Percentiles rank a stretch among this genome's conserved stretches.
phyloP scores from a whole-genome alignment of 2,113 vertebrate genomes.

The Plecotus auritus region DNA sequence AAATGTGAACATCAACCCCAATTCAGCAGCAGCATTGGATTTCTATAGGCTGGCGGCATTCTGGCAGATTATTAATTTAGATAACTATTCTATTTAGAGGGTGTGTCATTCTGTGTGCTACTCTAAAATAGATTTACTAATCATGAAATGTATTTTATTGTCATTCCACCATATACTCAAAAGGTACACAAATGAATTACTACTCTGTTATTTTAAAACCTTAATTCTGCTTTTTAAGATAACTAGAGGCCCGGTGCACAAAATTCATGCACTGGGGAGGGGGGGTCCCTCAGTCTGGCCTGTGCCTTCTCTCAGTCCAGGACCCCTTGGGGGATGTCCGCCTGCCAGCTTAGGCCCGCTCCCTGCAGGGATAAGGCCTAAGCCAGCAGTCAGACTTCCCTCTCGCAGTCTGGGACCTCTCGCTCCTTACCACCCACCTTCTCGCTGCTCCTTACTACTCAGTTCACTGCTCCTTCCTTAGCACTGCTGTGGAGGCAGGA shows the following conservation, averaged over 20 bases:
- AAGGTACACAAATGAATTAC: not conserved
- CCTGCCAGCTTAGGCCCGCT: too few relatives aligned
- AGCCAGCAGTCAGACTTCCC: too few relatives aligned
- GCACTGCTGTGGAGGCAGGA: accelerated
- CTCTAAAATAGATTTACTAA: not conserved
- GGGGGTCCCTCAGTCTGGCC: too few relatives aligned
- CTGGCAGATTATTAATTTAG: not conserved
- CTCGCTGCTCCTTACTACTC: too few relatives aligned
- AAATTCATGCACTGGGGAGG: too few relatives aligned
- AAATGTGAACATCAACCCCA: not conserved
- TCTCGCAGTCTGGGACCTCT: too few relatives aligned
- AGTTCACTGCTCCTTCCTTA: too few relatives aligned
- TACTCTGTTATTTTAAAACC: not conserved
- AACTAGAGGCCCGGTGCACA: too few relatives aligned
- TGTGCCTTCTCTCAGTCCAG: too few relatives aligned
- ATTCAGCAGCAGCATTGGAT: accelerated
- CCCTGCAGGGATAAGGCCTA: too few relatives aligned
- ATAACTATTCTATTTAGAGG: not conserved
- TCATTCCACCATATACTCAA: not conserved
- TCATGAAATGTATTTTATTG: not conserved
- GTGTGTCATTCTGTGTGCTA: not conserved
- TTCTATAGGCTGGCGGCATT: accelerated
- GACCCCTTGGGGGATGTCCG: too few relatives aligned
- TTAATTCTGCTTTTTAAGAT: not conserved
- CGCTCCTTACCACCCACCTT: too few relatives aligned